phyloP scores from a whole-genome alignment of 2,113 vertebrate genomes.

The Antechinus stuartii region DNA sequence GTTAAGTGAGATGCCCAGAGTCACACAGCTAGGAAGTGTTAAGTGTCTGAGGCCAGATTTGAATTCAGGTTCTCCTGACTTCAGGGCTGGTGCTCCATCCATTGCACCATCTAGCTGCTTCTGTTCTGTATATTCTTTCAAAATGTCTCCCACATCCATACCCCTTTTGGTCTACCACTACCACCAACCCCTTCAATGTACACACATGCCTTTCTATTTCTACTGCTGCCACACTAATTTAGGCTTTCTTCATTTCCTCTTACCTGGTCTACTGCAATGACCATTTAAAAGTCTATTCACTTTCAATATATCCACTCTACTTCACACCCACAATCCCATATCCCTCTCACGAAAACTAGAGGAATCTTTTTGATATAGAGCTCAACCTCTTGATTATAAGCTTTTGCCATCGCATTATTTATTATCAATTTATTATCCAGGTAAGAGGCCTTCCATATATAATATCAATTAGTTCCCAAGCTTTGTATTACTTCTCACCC shows the following conservation, averaged over 20 bases:
- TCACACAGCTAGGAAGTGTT: too few species aligned
- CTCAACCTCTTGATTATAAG: neutral
- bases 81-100: too few species aligned
- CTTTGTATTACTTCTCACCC: neutral
- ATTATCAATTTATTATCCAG: neutral
- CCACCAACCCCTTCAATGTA: neutral
- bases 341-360: neutral
- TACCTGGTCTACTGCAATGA: neutral
- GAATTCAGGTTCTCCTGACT: too few species aligned
- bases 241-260: neutral
- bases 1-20: too few species aligned
- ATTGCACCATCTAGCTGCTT: too few species aligned
- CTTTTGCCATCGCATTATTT: neutral
- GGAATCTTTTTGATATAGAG: neutral
- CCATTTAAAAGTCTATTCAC: neutral
- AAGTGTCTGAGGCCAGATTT: too few species aligned
- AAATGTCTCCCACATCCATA: neutral
- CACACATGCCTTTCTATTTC: neutral
- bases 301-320: neutral
- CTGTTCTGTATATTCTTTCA: neutral
- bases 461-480: neutral
- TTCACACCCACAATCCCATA: neutral
- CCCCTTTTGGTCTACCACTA: neutral
- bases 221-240: neutral
- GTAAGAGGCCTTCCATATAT: neutral